Percentiles rank a stretch among this genome's conserved stretches.
These are phyloP conservation scores for Monopis laevigella DNA, from an alignment of 2,888 invertebrate genomes.

Conservation along the genomic window DNA sequence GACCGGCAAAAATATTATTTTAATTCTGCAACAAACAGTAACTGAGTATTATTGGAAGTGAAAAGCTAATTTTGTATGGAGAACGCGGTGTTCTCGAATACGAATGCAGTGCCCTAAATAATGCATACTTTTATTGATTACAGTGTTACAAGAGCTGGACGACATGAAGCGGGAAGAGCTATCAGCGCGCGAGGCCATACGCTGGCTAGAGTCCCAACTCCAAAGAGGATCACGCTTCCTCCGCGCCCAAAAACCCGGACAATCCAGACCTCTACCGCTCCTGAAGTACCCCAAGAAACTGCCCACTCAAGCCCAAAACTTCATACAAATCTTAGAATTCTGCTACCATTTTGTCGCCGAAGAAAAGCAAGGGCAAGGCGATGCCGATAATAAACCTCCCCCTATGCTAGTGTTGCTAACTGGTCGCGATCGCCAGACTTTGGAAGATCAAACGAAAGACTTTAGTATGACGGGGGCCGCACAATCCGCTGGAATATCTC, in stretches of 20 bases:
- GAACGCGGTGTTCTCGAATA: no score
- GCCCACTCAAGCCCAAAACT: slow-evolving; percentile 68
- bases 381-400: slow-evolving; percentile 46
- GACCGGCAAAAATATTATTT: no score
- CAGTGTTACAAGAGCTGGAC: slow-evolving; percentile 90
- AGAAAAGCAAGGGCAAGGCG: slow-evolving; percentile 48
- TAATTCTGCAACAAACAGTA: no score
- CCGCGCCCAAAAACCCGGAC: slow-evolving; percentile 86
- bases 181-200: slow-evolving; percentile 89
- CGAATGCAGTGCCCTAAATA: no score
- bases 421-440: slow-evolving; percentile 58
- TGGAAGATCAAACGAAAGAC: slow-evolving; percentile 66
- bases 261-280: slow-evolving; percentile 75
- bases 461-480: slow-evolving; percentile 83
- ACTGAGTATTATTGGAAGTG: no score
- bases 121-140: slow-evolving; percentile 29
- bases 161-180: slow-evolving; percentile 86
- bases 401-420: slow-evolving; percentile 81
- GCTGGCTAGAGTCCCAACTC: slow-evolving; percentile 91
- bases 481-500: slow-evolving; percentile 80
- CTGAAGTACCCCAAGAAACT: slow-evolving; percentile 53
- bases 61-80: no score
- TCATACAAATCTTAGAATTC: slow-evolving; percentile 85
- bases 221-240: slow-evolving; percentile 87
- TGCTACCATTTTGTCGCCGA: slow-evolving; percentile 76